Conservation (phyloP, 2,888 invertebrate genomes). For the Notodonta ziczac region DNA sequence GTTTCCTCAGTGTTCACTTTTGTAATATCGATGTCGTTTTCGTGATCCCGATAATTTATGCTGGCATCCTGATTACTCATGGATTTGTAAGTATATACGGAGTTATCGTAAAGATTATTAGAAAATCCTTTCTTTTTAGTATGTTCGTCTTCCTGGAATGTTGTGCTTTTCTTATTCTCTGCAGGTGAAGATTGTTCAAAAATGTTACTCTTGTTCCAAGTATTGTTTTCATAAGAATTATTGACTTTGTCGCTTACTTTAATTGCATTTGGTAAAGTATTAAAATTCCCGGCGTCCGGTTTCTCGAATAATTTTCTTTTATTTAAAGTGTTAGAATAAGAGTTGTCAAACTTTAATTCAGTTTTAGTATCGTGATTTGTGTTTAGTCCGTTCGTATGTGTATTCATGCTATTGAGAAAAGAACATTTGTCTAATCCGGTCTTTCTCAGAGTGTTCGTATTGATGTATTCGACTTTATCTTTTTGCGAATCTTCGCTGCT, state of each 20-base stretch:
- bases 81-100: constrained; percentile 64
- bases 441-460: constrained; percentile 58
- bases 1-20: constrained; percentile 24
- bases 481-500: constrained; percentile 62
- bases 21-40: constrained; percentile 19
- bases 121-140: constrained; percentile 50
- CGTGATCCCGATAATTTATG: constrained; percentile 19
- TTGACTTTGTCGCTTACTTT: constrained; percentile 50
- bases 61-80: constrained; percentile 22
- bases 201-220: constrained; percentile 47
- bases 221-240: constrained; percentile 36
- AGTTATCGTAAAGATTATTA: constrained; percentile 65
- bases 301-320: constrained; percentile 75
- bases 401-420: constrained; percentile 61
- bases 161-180: constrained; percentile 32
- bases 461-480: constrained; percentile 61
- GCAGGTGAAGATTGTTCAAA: constrained; percentile 31
- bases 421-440: constrained; percentile 57
- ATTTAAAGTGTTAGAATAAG: constrained; percentile 65
- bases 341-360: constrained; percentile 59
- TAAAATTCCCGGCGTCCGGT: constrained; percentile 48
- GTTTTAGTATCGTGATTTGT: constrained; percentile 50
- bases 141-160: constrained; percentile 47
- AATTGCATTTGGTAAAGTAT: constrained; percentile 36
- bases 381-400: constrained; percentile 37